Evolutionary conservation across 2,113 vertebrate species (phyloP).

Genomic region (Labeo catla): DNA sequence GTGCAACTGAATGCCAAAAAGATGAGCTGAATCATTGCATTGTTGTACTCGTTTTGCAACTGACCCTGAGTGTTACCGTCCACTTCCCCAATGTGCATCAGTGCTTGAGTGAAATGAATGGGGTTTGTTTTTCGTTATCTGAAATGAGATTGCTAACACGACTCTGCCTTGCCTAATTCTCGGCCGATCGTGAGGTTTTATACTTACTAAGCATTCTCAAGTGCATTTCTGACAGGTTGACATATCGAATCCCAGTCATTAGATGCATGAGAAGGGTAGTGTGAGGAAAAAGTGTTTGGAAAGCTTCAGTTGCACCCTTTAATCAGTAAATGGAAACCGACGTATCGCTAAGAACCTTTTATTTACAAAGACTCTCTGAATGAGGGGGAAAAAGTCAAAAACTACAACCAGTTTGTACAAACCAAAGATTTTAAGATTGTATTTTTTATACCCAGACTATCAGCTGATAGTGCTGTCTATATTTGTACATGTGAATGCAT

Average conservation of each 20-base stretch:
- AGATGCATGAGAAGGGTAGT: constrained; percentile 40
- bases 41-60: constrained; percentile 56
- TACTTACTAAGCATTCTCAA: not conserved
- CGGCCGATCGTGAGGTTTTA: constrained; percentile 26
- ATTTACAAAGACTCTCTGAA: not conserved
- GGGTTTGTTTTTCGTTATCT: constrained; percentile 28
- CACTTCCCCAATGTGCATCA: constrained; percentile 78
- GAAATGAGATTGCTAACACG: not conserved
- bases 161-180: constrained; percentile 20
- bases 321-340: not conserved
- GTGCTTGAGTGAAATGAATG: constrained; percentile 70
- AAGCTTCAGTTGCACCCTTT: constrained; percentile 33
- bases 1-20: constrained; percentile 85
- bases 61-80: constrained; percentile 41
- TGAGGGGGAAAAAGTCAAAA: not conserved
- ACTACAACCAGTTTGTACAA: constrained; percentile 76
- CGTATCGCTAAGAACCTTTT: not conserved
- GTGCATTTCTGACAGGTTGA: constrained; percentile 48
- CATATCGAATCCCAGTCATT: constrained; percentile 59
- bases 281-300: constrained; percentile 6
- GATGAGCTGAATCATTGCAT: constrained; percentile 45
- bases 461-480: constrained; percentile 77
- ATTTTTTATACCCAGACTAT: constrained; percentile 76
- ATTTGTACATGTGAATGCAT: constrained; percentile 90
- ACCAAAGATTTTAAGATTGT: constrained; percentile 87